Evolutionary conservation across 1,140 invertebrate genomes (phyloP).

Genomic region (Diploscapter pachys): DNA sequence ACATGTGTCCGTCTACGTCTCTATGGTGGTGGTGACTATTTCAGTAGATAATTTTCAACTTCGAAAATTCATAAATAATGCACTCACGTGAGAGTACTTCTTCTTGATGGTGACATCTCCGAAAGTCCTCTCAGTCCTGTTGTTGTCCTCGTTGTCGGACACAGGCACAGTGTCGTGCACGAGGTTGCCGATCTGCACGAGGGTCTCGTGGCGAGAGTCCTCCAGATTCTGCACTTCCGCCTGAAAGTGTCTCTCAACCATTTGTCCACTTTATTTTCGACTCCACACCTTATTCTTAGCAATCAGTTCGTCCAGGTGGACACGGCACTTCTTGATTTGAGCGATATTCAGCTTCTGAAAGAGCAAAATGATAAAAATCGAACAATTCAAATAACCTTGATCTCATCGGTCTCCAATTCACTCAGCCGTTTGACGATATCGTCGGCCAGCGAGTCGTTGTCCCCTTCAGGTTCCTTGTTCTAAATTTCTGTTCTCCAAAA

Average conservation of each 20-base stretch:
- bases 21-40: not conserved
- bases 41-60: not conserved
- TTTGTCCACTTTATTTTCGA: not conserved
- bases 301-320: constrained; percentile 80
- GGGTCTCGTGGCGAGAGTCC: constrained; percentile 73
- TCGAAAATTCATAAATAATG: constrained; percentile 39
- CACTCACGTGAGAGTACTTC: constrained; percentile 85
- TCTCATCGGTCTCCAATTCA: constrained; percentile 70
- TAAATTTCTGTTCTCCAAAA: constrained; percentile 35
- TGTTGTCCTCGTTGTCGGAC: constrained; percentile 83
- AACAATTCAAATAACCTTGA: constrained; percentile 54
- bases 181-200: constrained; percentile 89
- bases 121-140: constrained; percentile 78
- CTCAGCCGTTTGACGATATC: constrained; percentile 69
- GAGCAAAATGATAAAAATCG: not conserved
- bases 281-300: constrained; percentile 39
- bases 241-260: not conserved
- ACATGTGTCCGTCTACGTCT: too few relatives aligned
- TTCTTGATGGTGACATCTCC: constrained; percentile 79
- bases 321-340: constrained; percentile 81
- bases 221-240: constrained; percentile 66
- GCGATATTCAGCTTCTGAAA: constrained; percentile 70
- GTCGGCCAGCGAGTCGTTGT: constrained; percentile 70
- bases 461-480: constrained; percentile 76
- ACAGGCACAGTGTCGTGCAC: constrained; percentile 86